Percentiles rank a stretch among this genome's conserved stretches.
phyloP scores from a whole-genome alignment of 2,797 vertebrate species.

The Graptemys geographica region DNA sequence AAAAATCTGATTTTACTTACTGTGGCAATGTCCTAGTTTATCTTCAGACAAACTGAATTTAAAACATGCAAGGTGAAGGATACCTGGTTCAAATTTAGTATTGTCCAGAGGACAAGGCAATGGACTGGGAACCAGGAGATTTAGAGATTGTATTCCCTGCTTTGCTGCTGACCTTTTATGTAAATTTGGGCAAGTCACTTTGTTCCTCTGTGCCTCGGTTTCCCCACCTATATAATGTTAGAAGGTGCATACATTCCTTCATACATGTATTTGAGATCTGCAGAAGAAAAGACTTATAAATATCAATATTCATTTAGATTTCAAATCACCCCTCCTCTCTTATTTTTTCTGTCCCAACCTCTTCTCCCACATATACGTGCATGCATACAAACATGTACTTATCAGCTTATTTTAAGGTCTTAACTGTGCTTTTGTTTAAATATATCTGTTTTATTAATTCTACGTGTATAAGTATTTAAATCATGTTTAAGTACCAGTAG shows the following conservation, averaged over 20 bases:
- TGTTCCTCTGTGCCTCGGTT: neutral
- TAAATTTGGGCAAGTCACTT: neutral
- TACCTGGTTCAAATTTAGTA: neutral
- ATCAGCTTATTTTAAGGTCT: neutral
- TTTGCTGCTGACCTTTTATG: neutral
- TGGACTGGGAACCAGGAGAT: neutral
- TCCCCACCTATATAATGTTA: neutral
- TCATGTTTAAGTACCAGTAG: neutral
- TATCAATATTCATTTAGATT: neutral
- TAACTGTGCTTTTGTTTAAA: neutral
- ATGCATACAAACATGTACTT: neutral
- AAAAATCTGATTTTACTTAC: neutral
- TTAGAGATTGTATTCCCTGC: accelerated
- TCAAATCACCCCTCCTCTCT: accelerated
- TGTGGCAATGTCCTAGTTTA: neutral
- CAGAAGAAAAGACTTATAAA: accelerated
- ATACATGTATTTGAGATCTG: accelerated
- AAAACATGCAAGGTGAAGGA: neutral
- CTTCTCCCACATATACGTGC: neutral
- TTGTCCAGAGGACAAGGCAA: neutral
- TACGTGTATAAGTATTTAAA: neutral
- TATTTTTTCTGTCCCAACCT: neutral
- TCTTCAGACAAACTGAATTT: neutral
- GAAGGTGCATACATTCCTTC: accelerated
- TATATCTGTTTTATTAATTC: neutral